Conservation (phyloP, 2,797 vertebrate species). For the Artibeus jamaicensis region DNA sequence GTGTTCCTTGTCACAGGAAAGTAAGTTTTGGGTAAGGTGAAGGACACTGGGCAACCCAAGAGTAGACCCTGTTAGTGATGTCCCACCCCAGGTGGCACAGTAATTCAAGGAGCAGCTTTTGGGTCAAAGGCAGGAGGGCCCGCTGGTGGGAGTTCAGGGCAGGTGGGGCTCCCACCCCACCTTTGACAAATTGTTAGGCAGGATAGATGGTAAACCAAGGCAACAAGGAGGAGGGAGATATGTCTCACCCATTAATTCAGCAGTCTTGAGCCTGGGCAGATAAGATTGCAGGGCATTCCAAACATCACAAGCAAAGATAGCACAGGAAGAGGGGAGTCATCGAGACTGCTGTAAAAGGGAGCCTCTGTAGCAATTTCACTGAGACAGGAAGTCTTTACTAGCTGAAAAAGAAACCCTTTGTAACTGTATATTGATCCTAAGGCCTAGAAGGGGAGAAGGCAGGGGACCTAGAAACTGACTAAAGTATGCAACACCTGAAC, state of each 20-base stretch:
- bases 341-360: neutral
- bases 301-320: neutral
- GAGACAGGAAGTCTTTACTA: neutral
- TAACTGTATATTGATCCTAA: too few species aligned
- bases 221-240: neutral
- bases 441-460: too few species aligned
- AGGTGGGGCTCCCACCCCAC: neutral
- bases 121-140: neutral
- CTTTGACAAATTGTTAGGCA: neutral
- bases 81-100: neutral
- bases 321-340: neutral
- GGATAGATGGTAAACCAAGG: neutral
- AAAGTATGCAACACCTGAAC: neutral
- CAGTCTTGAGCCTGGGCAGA: neutral
- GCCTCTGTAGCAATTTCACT: neutral
- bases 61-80: neutral
- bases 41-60: neutral
- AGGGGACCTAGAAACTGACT: neutral
- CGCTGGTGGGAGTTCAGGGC: neutral
- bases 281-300: neutral
- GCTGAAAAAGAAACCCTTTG: neutral
- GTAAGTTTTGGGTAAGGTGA: neutral
- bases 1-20: neutral
- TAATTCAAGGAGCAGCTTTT: neutral
- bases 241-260: neutral